Percentiles rank a stretch among this genome's conserved stretches.
Evolutionary conservation across 1,140 invertebrate species (phyloP).

Genomic region (Euglossa dilemma): DNA sequence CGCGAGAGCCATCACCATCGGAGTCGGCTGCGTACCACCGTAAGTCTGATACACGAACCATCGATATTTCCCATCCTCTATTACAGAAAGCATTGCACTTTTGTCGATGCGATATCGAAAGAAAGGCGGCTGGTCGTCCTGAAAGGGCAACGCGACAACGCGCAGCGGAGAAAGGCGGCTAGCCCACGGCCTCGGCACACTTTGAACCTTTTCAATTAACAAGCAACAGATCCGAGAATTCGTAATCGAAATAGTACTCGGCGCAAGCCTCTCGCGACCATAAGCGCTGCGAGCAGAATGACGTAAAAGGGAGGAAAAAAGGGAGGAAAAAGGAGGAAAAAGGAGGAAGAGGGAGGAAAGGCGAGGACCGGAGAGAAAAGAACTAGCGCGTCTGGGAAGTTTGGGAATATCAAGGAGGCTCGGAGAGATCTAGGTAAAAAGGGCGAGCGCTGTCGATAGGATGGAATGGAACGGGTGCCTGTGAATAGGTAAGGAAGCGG

Average conservation of each 20-base stretch:
- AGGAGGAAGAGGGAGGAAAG: background rate
- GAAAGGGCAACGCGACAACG: background rate
- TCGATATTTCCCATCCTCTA: background rate
- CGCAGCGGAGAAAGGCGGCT: background rate
- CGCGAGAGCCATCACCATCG: background rate
- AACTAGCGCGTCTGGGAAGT: too few relatives aligned
- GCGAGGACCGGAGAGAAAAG: background rate
- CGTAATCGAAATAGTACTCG: slow-evolving; percentile 5
- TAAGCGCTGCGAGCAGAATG: background rate
- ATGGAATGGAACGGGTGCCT: background rate
- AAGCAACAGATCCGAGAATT: background rate
- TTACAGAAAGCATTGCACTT: background rate
- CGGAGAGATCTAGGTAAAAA: background rate
- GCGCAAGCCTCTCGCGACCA: slow-evolving; percentile 2
- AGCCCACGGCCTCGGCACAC: background rate
- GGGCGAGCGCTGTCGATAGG: background rate
- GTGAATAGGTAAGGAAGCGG: too few relatives aligned
- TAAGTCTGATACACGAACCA: background rate
- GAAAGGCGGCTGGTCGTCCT: background rate
- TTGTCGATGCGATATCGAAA: background rate
- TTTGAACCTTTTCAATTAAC: background rate
- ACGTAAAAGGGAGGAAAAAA: too few relatives aligned
- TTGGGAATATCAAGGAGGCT: background rate
- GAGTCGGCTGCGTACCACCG: background rate
- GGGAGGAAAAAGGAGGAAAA: background rate